Percentiles rank a stretch among this genome's conserved stretches.
Evolutionary conservation across 2,113 vertebrate genomes (phyloP).

Genomic region (Antidorcas marsupialis): DNA sequence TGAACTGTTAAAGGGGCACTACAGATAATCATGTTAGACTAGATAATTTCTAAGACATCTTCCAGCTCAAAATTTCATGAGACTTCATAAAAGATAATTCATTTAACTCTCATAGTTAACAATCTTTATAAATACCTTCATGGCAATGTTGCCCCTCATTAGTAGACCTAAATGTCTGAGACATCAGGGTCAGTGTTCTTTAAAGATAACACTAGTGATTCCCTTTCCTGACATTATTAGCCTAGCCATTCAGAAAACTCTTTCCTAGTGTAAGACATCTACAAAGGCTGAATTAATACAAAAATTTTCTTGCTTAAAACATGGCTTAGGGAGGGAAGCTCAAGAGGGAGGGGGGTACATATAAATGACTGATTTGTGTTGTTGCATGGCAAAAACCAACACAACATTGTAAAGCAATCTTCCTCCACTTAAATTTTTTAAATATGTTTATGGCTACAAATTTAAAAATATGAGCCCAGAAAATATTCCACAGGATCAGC

Average conservation of each 20-base stretch:
- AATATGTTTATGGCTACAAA: not conserved
- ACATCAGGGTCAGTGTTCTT: not conserved
- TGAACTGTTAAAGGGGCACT: not conserved
- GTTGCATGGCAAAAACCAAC: not conserved
- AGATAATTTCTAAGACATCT: not conserved
- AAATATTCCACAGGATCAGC: not conserved
- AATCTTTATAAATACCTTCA: not conserved
- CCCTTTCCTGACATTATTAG: not conserved
- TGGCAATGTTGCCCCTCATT: not conserved
- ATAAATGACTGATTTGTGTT: not conserved
- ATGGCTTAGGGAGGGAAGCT: not conserved
- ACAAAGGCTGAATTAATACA: not conserved
- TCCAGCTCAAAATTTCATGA: not conserved
- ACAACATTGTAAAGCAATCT: not conserved
- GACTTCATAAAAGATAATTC: not conserved
- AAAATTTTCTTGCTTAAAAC: not conserved
- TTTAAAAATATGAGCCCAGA: not conserved
- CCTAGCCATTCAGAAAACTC: not conserved
- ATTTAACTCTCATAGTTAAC: not conserved
- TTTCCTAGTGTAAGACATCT: not conserved
- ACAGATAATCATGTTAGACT: not conserved
- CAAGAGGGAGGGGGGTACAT: not conserved
- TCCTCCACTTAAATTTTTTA: not conserved
- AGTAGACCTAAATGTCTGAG: not conserved
- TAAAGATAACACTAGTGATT: not conserved